Base-by-base conservation (phyloP, 2,797 vertebrate species). In the Gouania willdenowi region DNA sequence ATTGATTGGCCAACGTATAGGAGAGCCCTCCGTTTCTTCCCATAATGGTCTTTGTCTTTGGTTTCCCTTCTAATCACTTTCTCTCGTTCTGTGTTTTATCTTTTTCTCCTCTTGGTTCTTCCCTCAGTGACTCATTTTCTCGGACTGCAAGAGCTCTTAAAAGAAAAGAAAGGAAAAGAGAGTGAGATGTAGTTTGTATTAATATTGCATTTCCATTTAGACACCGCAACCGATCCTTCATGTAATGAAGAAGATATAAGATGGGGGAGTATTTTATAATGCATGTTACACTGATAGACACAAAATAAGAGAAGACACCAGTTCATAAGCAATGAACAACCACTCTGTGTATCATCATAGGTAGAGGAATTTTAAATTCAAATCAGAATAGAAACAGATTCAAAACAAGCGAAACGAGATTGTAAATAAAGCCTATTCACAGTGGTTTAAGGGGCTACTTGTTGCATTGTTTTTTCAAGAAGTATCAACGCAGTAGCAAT, bases 381-480 rank as follows among this genome's bases (percentile, higher is more conserved):
- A n/a, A n/a, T n/a, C n/a, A n/a, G n/a, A n/a, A n/a, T n/a, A n/a
- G n/a, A n/a, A n/a, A n/a, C 29, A 41, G 42, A 55, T 43, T 13
- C 26, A 51, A 56, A 63, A 75, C 60, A 77, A 62, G 49, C 33
- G 46, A 46, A 66, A 63, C 41, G 14, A 49, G 44, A 68, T 75
- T 60, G 54, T 66, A 78, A 75, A 76, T 69, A 72, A 62, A 22
- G 44, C 21, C 33, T 51, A 70, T 73, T 81, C 67, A 75, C 30
- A 27, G 3, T 17, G 38, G 26, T 55, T 54, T 25, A 46, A 35
- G 51, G 37, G 22, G 37, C 47, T 38, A 43, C 37, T 65, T 48
- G 32, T 45, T n/a, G n/a, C n/a, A n/a, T n/a, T n/a, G n/a, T n/a
- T n/a, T n/a, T n/a, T n/a, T n/a, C n/a, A n/a, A n/a, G n/a, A n/a